Evolutionary conservation across 2,113 vertebrate species (phyloP).

Genomic region (Nothoprocta perdicaria): DNA sequence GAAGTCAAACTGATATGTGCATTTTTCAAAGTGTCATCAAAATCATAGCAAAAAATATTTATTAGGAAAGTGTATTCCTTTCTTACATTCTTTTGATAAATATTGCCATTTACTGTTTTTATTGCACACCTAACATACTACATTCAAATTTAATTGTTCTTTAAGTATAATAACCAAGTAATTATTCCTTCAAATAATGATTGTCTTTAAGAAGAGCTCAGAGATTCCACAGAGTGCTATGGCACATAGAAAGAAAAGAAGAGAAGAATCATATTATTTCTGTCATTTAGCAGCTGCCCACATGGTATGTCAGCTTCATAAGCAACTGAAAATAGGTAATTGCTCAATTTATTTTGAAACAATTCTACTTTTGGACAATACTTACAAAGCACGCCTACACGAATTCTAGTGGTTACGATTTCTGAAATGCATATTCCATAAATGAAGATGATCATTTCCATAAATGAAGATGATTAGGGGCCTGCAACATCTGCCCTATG

Average conservation of each 20-base stretch:
- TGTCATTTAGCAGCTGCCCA: neutral
- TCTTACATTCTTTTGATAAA: neutral
- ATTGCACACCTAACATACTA: neutral
- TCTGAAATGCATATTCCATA: neutral
- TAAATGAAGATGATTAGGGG: too few relatives aligned
- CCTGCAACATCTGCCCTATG: too few relatives aligned
- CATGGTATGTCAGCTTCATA: neutral
- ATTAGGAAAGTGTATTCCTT: neutral
- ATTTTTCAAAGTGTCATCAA: neutral
- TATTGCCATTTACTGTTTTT: neutral
- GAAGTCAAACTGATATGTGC: neutral
- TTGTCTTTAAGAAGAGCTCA: neutral
- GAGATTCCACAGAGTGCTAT: neutral
- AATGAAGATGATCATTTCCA: too few relatives aligned
- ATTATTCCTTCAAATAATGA: neutral
- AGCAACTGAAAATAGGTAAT: neutral
- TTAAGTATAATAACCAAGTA: neutral
- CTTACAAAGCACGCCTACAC: neutral
- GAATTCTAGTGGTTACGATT: neutral
- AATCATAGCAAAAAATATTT: neutral
- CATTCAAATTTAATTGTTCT: neutral
- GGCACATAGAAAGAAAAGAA: neutral
- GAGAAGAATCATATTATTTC: neutral
- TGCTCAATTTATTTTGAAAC: neutral
- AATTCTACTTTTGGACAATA: neutral